These are phyloP conservation scores for Stigmatopora nigra DNA, from an alignment of 2,113 vertebrate species.

Conservation along the genomic window DNA sequence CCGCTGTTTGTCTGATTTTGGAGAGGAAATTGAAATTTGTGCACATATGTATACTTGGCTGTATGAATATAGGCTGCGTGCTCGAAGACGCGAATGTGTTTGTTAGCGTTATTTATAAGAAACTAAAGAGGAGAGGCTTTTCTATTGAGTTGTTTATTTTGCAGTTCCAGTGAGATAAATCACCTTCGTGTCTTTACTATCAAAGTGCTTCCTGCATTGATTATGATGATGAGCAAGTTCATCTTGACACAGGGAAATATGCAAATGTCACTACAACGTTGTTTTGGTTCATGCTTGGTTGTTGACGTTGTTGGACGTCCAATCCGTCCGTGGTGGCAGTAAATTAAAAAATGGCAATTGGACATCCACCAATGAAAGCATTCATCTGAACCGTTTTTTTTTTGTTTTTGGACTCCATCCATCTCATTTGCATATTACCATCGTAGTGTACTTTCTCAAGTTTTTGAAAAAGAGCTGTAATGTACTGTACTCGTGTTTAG, in stretches of 20 bases:
- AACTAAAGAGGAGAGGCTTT: slow-evolving; percentile 42
- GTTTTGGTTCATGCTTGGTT: background rate
- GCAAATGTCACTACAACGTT: background rate
- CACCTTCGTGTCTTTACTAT: slow-evolving; percentile 60
- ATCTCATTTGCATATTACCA: background rate
- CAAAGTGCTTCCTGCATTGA: slow-evolving; percentile 53
- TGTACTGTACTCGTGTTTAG: slow-evolving; percentile 63
- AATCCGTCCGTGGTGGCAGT: no score
- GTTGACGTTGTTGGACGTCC: no score
- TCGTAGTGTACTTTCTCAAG: background rate
- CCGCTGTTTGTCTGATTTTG: slow-evolving; percentile 41
- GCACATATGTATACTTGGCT: slow-evolving; percentile 70
- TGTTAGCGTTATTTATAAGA: slow-evolving; percentile 73
- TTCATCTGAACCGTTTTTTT: background rate
- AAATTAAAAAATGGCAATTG: no score
- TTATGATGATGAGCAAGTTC: slow-evolving; percentile 9
- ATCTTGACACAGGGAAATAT: slow-evolving; percentile 35
- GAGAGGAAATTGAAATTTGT: slow-evolving; percentile 54
- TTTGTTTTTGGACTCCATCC: no score
- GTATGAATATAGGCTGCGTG: slow-evolving; percentile 56
- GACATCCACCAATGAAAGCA: no score
- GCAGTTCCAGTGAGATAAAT: slow-evolving; percentile 26
- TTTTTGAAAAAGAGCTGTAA: slow-evolving; percentile 49
- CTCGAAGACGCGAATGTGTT: slow-evolving; percentile 60
- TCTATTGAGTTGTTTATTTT: slow-evolving; percentile 34